Base-by-base conservation (phyloP, 2,113 vertebrate species). In the Panurus biarmicus region DNA sequence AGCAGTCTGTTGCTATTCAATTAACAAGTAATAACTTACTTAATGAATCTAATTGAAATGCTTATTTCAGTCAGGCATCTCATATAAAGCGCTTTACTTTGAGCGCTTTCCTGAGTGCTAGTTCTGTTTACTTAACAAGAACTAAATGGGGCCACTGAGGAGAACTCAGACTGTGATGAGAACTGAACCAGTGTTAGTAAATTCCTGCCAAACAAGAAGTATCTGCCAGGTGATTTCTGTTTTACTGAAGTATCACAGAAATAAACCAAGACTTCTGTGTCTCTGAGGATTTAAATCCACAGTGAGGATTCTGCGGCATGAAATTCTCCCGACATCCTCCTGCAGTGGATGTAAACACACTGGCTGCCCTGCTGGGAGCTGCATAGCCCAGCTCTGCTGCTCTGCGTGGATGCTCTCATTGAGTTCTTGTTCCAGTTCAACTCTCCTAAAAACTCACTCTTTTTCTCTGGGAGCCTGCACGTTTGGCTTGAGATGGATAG, bases 41-140 rank as follows among this genome's bases (percentile, higher is more conserved):
- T 98, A 98, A 98, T 98, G 97, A 97, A 98, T 97, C 96, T 97
- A 98, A 98, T 98, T 98, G 97, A 97, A 98, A 98, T 97, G 96
- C 97, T 97, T 97, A 96, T 97, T 97, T 97, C 91, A 96, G 86
- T 87, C 93, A 96, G 88, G 91, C 94, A 96, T 84, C 95, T 97
- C 89, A 85, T 85, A 89, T 47, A 85, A 89, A 97, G 71, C 0
- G 16, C 90, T 97, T 96, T 85, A 83, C 72, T 97, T 90, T 67
- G 94, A 96, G 78, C 51, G 90, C 90, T 97, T 96, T 93, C 91
- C 80, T 80, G 64, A 56, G 85, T 84, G 76, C 78, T 73, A 56
- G 70, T 82, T 96, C 85, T 93, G 91, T 96, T 97, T 95, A 73
- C 93, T 94, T 97, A 97, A 91, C 79, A 86, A 81, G 89, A 92